Conservation (phyloP, 2,797 vertebrate genomes). For the Oryzias sinensis region DNA sequence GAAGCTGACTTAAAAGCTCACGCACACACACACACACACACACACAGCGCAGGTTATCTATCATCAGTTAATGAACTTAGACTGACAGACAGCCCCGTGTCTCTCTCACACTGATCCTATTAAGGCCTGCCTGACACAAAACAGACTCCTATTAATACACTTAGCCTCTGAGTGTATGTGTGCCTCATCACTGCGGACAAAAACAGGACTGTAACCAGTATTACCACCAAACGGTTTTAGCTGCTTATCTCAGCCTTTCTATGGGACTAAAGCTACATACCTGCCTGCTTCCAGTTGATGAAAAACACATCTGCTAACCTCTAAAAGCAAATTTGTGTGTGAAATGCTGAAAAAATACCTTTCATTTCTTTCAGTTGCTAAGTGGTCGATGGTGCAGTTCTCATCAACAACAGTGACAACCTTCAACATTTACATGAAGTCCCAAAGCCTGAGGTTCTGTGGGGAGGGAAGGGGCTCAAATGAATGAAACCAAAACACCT, state of each 20-base stretch:
- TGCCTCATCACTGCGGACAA: conserved; percentile 33
- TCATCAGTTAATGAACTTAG: conserved; percentile 93
- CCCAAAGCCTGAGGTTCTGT: too few relatives aligned
- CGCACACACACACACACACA: conserved; percentile 23
- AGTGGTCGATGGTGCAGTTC: too few relatives aligned
- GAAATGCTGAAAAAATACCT: too few relatives aligned
- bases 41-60: conserved; percentile 74
- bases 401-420: too few relatives aligned
- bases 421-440: too few relatives aligned
- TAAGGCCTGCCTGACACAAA: conserved; percentile 91
- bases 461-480: too few relatives aligned
- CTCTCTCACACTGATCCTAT: conserved; percentile 91
- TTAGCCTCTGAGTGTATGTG: conserved; percentile 68
- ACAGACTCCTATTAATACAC: conserved; percentile 90
- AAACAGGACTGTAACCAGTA: conserved; percentile 40
- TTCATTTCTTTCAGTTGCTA: too few relatives aligned
- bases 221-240: conserved; percentile 7
- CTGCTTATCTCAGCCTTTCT: conserved; percentile 8
- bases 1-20: conserved; percentile 39
- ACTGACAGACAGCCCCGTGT: conserved; percentile 96
- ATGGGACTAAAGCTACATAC: too few relatives aligned
- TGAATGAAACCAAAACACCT: too few relatives aligned
- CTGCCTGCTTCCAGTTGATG: too few relatives aligned
- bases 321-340: too few relatives aligned
- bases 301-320: too few relatives aligned